These are phyloP conservation scores for Hippocampus mohnikei DNA, from an alignment of 2,113 vertebrate genomes.

Conservation along the genomic window DNA sequence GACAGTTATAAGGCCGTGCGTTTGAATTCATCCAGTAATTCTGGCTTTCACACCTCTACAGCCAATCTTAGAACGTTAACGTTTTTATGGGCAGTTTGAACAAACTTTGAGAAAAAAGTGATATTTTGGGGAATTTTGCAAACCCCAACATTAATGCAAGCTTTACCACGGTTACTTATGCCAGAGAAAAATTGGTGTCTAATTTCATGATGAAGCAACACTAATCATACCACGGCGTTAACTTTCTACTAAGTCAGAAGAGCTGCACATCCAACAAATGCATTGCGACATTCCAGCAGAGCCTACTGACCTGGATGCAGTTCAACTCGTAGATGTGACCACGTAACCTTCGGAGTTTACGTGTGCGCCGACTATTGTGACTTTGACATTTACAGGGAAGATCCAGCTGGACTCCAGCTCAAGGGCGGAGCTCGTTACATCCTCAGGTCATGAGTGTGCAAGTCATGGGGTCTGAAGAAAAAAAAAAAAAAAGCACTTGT, in stretches of 20 bases:
- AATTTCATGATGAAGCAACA: too few species aligned
- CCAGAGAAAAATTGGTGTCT: too few species aligned
- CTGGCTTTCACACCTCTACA: too few species aligned
- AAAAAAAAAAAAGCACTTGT: conserved; percentile 22
- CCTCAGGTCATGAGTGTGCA: conserved; percentile 40
- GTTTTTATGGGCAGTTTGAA: too few species aligned
- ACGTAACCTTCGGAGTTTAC: neutral
- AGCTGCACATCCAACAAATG: neutral
- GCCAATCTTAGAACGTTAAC: too few species aligned
- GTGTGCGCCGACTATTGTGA: neutral
- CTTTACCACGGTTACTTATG: too few species aligned
- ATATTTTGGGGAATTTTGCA: too few species aligned
- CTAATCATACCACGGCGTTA: too few species aligned
- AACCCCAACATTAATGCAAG: too few species aligned
- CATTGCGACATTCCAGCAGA: neutral
- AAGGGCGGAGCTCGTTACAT: conserved; percentile 4
- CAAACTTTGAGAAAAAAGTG: too few species aligned
- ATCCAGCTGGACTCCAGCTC: conserved; percentile 5
- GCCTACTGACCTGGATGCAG: neutral
- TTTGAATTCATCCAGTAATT: neutral
- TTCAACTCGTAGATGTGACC: neutral
- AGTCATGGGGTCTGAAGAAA: conserved; percentile 47
- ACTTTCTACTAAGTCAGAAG: neutral
- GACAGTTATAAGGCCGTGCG: neutral
- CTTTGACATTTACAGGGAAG: neutral